Conservation (phyloP, 2,797 vertebrate species). For the Leuciscus waleckii region DNA sequence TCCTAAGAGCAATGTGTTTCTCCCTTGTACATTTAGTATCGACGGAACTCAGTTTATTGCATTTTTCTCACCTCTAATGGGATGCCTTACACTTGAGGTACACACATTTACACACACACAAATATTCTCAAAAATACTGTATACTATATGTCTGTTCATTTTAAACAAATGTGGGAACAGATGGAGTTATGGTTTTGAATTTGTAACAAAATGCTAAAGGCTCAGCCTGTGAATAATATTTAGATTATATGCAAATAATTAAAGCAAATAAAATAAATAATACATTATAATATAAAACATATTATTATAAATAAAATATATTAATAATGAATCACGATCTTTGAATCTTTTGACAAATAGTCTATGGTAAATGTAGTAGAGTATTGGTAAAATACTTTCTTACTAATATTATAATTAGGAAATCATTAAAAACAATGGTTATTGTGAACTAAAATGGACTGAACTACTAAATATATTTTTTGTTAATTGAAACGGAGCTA, state of each 20-base stretch:
- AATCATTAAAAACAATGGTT: too few species aligned
- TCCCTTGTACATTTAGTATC: constrained; percentile 68
- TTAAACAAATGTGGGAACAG: not conserved
- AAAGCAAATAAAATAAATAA: not conserved
- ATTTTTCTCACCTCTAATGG: constrained; percentile 56
- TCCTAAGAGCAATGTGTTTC: constrained; percentile 74
- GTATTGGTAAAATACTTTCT: too few species aligned
- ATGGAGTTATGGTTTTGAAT: not conserved
- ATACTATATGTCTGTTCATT: not conserved
- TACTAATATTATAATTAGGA: too few species aligned
- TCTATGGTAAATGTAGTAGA: not conserved
- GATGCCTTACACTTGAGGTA: constrained; percentile 16
- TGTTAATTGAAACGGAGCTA: not conserved
- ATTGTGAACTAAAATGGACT: not conserved
- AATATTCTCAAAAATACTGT: not conserved
- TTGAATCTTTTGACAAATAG: not conserved
- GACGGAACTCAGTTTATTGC: constrained; percentile 67
- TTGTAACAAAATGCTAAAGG: not conserved
- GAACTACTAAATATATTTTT: not conserved
- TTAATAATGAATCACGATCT: too few species aligned
- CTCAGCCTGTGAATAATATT: not conserved
- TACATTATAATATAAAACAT: not conserved
- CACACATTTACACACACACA: constrained; percentile 31
- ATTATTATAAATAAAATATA: not conserved
- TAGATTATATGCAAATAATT: not conserved